Evolutionary conservation across 2,888 invertebrate genomes (phyloP), one percentile per base, ranked within the genome.

Genomic region (Drosophila pseudotakahashii): DNA sequence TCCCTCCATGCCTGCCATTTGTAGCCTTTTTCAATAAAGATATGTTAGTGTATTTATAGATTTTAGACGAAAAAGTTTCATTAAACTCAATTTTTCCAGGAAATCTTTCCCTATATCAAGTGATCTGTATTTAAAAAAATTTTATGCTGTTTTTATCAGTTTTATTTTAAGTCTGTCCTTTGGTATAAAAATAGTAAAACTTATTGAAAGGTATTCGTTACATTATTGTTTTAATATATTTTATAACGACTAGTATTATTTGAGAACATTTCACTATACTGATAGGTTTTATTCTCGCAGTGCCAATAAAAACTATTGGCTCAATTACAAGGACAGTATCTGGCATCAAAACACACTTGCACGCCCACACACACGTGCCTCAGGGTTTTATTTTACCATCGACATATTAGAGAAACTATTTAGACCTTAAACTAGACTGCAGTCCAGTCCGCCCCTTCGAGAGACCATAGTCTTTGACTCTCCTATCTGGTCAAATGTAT

Each of bases 341-440:
- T 48, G 60, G 42, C 42, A 30, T 13, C 52, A 36, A 58, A 44
- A 34, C 57, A 42, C 44, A 32, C 45, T 47, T 41, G 61, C 57
- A 72, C 84, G 77, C 84, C 11, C 48, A 16, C 55, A 19, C 37
- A 54, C 58, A 54, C 58, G 85, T 81, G 30, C 30, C 77, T 69
- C 70, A 69, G 66, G 85, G 82, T 82, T 87, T 87, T 71, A 87
- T 84, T 87, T 82, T 84, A 81, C 82, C 71, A 76, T 45, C 80
- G 68, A 73, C 81, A 78, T 78, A 84, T 79, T 81, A 78, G 88
- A 81, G 79, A 73, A 87, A 87, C 85, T 82, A 82, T 87, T 87
- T 78, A 84, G 87, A 69, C 73, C 78, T 79, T 82, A 45, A 52
- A 47, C 42, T 44, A 70, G 58, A 55, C 64, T 48, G 52, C 47